phyloP scores from a whole-genome alignment of 2,888 invertebrate species.

The Perizoma flavofasciatum region DNA sequence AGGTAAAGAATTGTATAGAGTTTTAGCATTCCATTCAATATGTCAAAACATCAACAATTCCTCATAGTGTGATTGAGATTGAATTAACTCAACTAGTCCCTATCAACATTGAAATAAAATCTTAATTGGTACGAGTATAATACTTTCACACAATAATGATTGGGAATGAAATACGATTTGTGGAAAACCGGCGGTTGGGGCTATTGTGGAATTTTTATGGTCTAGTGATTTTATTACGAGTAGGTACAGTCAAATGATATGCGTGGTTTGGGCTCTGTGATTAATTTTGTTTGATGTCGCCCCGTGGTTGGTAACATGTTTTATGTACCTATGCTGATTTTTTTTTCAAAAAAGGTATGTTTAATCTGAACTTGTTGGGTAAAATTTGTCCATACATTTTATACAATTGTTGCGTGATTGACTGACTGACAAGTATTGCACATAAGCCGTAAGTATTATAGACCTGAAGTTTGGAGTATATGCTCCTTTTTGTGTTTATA shows the following conservation, averaged over 20 bases:
- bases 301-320: conserved; percentile 20
- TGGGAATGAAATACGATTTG: conserved; percentile 35
- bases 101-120: conserved; percentile 23
- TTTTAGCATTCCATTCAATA: conserved; percentile 26
- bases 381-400: too few relatives aligned
- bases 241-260: conserved; percentile 42
- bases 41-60: conserved; percentile 22
- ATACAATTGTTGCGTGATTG: too few relatives aligned
- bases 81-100: conserved; percentile 14
- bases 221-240: conserved; percentile 45
- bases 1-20: conserved; percentile 2
- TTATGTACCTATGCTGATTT: too few relatives aligned
- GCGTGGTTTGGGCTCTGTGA: conserved; percentile 46
- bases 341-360: too few relatives aligned
- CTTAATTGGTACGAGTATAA: conserved; percentile 22
- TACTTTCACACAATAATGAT: conserved; percentile 20
- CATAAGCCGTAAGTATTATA: too few relatives aligned
- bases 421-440: too few relatives aligned
- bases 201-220: conserved; percentile 48
- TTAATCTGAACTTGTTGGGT: too few relatives aligned
- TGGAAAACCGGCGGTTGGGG: conserved; percentile 35
- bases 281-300: conserved; percentile 45
- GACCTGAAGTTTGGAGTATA: too few relatives aligned
- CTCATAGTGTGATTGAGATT: conserved; percentile 20
- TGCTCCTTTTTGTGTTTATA: too few relatives aligned